Evolutionary conservation across 1,140 invertebrate species (phyloP).

Genomic region (Zeugodacus cucurbitae): DNA sequence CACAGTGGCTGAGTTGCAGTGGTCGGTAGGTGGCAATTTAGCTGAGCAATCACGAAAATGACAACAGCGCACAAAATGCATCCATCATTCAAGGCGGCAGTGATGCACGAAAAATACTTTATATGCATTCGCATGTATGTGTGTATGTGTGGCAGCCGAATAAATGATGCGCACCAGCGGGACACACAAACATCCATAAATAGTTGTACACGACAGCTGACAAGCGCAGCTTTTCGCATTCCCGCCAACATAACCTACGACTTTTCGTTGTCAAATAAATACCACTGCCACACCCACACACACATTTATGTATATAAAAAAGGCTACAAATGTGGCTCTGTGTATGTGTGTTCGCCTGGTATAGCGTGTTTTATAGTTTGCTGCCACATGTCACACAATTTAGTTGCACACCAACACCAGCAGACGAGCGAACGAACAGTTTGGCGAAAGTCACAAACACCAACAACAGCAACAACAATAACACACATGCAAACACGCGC

Average conservation of each 20-base stretch:
- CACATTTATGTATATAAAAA: background rate
- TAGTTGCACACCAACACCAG: background rate
- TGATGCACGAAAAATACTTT: background rate
- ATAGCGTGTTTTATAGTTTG: background rate
- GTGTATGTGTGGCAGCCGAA: background rate
- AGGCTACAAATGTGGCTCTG: background rate
- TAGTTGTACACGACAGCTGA: slow-evolving; percentile 32
- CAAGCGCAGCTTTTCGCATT: slow-evolving; percentile 31
- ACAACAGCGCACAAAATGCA: background rate
- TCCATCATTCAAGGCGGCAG: background rate
- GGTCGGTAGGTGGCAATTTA: background rate
- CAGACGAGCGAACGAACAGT: background rate
- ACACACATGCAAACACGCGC: background rate
- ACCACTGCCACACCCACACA: slow-evolving; percentile 30
- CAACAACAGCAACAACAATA: background rate
- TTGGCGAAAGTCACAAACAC: slow-evolving; percentile 4
- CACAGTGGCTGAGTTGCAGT: background rate
- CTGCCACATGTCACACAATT: slow-evolving; percentile 14
- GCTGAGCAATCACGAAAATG: slow-evolving; percentile 13
- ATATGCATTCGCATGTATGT: background rate
- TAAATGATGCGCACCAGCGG: background rate
- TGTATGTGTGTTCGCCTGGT: background rate
- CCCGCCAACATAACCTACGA: slow-evolving; percentile 18
- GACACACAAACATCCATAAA: background rate
- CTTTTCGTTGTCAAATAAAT: slow-evolving; percentile 46